Evolutionary conservation across 2,888 invertebrate species (phyloP).

Genomic region (Frankliniella intonsa): DNA sequence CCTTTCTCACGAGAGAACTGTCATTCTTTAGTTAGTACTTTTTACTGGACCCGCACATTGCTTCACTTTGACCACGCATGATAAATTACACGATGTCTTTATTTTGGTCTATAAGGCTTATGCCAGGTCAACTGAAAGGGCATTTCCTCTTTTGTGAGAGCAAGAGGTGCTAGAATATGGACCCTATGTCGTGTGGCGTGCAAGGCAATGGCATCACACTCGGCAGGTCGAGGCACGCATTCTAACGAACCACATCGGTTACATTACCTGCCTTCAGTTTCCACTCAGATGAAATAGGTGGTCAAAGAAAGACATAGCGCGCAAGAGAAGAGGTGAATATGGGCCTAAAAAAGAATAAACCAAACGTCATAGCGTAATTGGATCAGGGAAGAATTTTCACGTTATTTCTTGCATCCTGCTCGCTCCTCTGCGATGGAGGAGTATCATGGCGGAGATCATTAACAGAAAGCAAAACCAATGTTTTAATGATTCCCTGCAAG

Average conservation of each 20-base stretch:
- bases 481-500: no score
- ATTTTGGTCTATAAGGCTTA: no score
- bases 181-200: not conserved
- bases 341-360: constrained; percentile 29
- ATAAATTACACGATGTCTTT: no score
- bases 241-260: constrained; percentile 1
- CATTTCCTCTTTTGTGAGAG: no score
- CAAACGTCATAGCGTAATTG: not conserved
- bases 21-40: no score
- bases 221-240: not conserved
- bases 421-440: constrained; percentile 18
- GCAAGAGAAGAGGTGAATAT: constrained; percentile 27
- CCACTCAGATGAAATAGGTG: constrained; percentile 22
- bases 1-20: no score
- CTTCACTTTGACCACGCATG: no score
- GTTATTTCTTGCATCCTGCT: constrained; percentile 30
- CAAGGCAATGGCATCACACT: constrained; percentile 7
- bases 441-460: no score
- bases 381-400: not conserved
- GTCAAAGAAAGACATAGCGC: constrained; percentile 24
- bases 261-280: constrained; percentile 22
- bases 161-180: not conserved
- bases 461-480: no score
- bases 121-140: no score
- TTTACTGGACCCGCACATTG: no score